Evolutionary conservation across 2,888 invertebrate species (phyloP), one percentile per base, ranked within the genome.

Genomic region (Torymus tubicola): DNA sequence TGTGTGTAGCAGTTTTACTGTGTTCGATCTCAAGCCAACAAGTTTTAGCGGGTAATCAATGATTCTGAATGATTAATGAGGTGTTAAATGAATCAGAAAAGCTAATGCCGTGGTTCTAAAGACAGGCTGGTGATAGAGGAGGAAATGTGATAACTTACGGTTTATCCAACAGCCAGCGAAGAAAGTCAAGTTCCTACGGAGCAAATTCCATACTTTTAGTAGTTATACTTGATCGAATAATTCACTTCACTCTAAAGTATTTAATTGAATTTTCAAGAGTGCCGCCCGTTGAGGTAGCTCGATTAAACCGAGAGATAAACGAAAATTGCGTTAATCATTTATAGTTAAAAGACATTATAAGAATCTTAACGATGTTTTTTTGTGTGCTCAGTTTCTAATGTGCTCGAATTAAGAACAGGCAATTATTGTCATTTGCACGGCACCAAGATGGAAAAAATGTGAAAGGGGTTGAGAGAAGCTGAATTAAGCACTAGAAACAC

Each of bases 201-300:
- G 64, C 21, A 21, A 70, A 69, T 69, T 73, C 65, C 77, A 76
- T 57, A 67, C 16, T 72, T 42, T 65, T 53, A 60, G 11, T 52
- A 21, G 57, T 21, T 21, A 21, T 21, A 42, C 42, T 42, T 42
- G 13, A 1, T 68, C 2, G 57, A n/a, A 55, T 24, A 60, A 57
- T 53, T 69, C 69, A 81, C 74, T 74, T 65, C 74, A 74, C 77
- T 69, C 18, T 55, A n/a, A 13, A 58, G 61, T 52, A 18, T 55
- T 42, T 69, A 76, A 61, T 16, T 57, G 14, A n/a, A n/a, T 57
- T 76, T 57, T 31, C 21, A 21, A 21, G 53, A 18, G 24, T 50
- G 8, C 69, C 24, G 14, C 42, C 16, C 42, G 42, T 5, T 42
- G 42, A 0, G 42, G 58, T 11, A 5, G 58, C 21, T 24, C 8